Percentiles rank a stretch among this genome's conserved stretches.
Evolutionary conservation across 92 coral and sea anemone species (phyloP).

Genomic region (Parazoanthus atlanticus): DNA sequence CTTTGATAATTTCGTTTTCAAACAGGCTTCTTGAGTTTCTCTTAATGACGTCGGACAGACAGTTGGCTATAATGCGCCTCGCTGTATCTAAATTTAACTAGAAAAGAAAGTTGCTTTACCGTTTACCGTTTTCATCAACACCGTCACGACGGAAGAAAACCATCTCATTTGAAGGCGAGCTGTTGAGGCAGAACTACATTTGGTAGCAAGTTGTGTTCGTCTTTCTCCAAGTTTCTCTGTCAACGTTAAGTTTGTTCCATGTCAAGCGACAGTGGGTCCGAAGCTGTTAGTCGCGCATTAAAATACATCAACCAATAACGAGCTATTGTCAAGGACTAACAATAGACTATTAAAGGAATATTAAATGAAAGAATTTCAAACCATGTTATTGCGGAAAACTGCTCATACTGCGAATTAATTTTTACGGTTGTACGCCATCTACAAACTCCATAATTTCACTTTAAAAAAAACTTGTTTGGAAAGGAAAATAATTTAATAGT

Average conservation of each 20-base stretch:
- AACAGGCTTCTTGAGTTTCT: neutral
- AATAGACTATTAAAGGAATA: neutral
- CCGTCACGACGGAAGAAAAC: neutral
- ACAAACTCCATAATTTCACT: neutral
- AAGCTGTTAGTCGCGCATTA: constrained; percentile 4
- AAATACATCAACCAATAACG: constrained; percentile 7
- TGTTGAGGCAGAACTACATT: neutral
- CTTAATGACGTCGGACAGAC: neutral
- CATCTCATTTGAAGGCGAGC: neutral
- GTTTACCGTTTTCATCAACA: constrained; percentile 4
- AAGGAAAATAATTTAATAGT: neutral
- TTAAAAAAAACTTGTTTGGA: neutral
- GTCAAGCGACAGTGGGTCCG: constrained; percentile 8
- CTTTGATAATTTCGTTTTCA: neutral
- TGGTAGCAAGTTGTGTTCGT: neutral
- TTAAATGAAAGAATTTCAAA: neutral
- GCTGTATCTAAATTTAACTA: no score
- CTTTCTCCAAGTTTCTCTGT: neutral
- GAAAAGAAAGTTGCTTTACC: neutral
- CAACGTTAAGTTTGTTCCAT: neutral
- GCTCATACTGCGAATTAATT: neutral
- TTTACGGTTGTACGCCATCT: neutral
- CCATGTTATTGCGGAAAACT: neutral
- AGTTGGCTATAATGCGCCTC: neutral
- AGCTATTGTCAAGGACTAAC: constrained; percentile 6